Evolutionary conservation across 2,888 invertebrate species (phyloP).

Genomic region (Microplitis manilae): DNA sequence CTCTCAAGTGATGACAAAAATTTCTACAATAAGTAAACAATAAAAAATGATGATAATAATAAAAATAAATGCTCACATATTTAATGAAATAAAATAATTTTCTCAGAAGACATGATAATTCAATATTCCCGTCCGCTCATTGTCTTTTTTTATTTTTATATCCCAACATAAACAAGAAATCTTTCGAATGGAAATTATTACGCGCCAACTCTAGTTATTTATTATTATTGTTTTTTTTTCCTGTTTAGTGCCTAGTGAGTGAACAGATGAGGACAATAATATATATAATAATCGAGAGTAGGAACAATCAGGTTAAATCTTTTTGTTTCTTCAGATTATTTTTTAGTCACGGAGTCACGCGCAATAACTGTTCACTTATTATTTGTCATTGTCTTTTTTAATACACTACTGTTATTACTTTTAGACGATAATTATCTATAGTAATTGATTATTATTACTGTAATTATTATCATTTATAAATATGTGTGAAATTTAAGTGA

Average conservation of each 20-base stretch:
- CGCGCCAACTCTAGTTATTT: neutral
- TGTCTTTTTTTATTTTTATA: neutral
- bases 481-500: neutral
- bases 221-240: neutral
- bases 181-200: conserved; percentile 1
- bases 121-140: neutral
- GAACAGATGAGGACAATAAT: neutral
- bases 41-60: neutral
- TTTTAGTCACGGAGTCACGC: conserved; percentile 1
- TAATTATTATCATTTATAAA: neutral
- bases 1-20: neutral
- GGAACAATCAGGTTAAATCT: neutral
- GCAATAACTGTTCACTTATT: neutral
- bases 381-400: neutral
- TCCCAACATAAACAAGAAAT: neutral
- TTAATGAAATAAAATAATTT: neutral
- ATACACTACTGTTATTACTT: neutral
- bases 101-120: neutral
- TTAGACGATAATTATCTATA: neutral
- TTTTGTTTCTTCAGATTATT: neutral
- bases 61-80: neutral
- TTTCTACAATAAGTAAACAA: neutral
- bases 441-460: neutral
- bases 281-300: conserved; percentile 1
- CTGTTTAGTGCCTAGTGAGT: neutral